Evolutionary conservation across 2,888 invertebrate species (phyloP), one percentile per base, ranked within the genome.

Genomic region (Drosophila prolongata): DNA sequence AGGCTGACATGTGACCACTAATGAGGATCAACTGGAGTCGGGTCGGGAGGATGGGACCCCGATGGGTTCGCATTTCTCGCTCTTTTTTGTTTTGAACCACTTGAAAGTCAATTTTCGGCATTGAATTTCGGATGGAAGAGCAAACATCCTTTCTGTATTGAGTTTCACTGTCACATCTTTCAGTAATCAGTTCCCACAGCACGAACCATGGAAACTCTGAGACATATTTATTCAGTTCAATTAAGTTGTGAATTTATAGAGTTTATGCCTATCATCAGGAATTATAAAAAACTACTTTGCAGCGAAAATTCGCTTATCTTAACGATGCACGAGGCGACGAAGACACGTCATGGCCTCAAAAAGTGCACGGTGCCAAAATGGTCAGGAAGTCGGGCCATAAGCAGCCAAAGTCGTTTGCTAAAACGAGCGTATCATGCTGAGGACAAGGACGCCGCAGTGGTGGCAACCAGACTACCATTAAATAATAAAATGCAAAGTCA

Each of bases 1-100:
- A 52, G 58, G 47, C 78, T 83, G 85, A 87, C 88, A 86, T 86
- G 83, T 87, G 88, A 83, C 85, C 85, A 86, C 88, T 87, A 86
- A 86, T 86, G 86, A 86, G 86, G 85, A 87, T 87, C 83, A 85
- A 80, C 87, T 66, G 75, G 40, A 64, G 71, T 47, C 52, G 71
- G 47, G 49, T 9, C 24, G 1, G 43, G 13, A 16, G 40, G 24
- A 61, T 61, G 61, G 35, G 40, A 37, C 11, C 19, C 43, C 13
- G 50, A 46, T 40, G 52, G 42, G 53, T 52, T 66, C 53, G 47
- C 66, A 60, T 57, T 58, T 38, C 57, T 57, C 27, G 43, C 35
- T 55, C 46, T 34, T 56, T 72, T 61, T 62, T 68, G 53, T 59
- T 70, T 69, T 50, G 53, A 73, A 77, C 76, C 82, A 83, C 80